phyloP scores from a whole-genome alignment of 2,113 vertebrate genomes.

The Tychaedon coryphoeus region DNA sequence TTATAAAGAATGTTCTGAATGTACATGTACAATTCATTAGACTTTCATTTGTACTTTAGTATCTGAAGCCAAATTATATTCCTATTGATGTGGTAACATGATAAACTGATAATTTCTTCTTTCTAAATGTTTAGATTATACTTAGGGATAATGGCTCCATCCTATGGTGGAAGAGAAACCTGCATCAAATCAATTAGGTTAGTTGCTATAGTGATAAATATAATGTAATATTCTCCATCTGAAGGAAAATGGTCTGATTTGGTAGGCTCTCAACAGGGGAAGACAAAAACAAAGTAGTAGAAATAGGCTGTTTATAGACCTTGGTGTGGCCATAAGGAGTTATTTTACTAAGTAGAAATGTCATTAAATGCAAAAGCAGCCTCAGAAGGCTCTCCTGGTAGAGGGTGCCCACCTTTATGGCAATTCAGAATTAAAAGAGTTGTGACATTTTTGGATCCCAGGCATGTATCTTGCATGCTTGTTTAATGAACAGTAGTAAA shows the following conservation, averaged over 20 bases:
- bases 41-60: neutral
- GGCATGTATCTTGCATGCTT: neutral
- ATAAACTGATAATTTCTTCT: constrained; percentile 28
- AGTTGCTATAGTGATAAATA: constrained; percentile 75
- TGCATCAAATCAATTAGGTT: constrained; percentile 72
- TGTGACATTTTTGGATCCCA: neutral
- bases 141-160: constrained; percentile 84
- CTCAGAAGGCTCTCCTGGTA: neutral
- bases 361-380: neutral
- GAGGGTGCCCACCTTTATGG: neutral
- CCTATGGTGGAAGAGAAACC: constrained; percentile 82
- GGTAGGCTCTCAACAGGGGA: neutral
- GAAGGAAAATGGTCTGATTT: constrained; percentile 5
- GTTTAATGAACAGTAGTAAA: neutral
- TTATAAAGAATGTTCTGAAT: neutral
- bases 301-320: neutral
- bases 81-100: neutral
- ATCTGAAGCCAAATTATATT: neutral
- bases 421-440: neutral
- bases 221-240: neutral
- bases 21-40: neutral
- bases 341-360: neutral
- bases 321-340: neutral
- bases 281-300: neutral
- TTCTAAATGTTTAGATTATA: constrained; percentile 67